phyloP scores from a whole-genome alignment of 2,888 invertebrate genomes.

The Hypomecis atomaria region DNA sequence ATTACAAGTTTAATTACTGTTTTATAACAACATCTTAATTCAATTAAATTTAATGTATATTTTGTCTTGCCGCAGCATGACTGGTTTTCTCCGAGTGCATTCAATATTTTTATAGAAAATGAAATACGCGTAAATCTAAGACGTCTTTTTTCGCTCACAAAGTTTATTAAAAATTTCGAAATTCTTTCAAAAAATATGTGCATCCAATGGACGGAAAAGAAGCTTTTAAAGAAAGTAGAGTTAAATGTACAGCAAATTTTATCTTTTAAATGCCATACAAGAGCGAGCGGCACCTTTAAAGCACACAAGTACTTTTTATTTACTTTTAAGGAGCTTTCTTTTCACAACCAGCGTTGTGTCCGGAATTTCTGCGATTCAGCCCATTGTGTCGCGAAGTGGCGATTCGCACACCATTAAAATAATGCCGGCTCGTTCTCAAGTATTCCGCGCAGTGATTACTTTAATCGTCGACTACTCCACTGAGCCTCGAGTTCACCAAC shows the following conservation, averaged over 20 bases:
- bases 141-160: too few relatives aligned
- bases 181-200: too few relatives aligned
- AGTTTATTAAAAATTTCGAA: too few relatives aligned
- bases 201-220: too few relatives aligned
- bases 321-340: neutral
- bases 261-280: neutral
- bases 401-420: constrained; percentile 45
- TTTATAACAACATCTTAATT: neutral
- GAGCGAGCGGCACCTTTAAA: neutral
- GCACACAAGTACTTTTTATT: neutral
- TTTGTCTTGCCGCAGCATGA: too few relatives aligned
- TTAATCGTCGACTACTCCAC: constrained; percentile 52
- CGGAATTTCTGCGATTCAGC: constrained; percentile 1
- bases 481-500: constrained; percentile 18
- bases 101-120: too few relatives aligned
- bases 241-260: too few relatives aligned
- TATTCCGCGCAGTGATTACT: constrained; percentile 46
- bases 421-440: constrained; percentile 43
- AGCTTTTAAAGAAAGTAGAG: too few relatives aligned
- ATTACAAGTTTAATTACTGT: neutral
- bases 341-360: neutral
- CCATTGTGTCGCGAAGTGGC: constrained; percentile 17
- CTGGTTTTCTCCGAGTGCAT: too few relatives aligned
- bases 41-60: neutral
- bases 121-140: too few relatives aligned